These are phyloP conservation scores for Auanema sp. DNA, from an alignment of 2,888 invertebrate genomes.

Conservation along the genomic window DNA sequence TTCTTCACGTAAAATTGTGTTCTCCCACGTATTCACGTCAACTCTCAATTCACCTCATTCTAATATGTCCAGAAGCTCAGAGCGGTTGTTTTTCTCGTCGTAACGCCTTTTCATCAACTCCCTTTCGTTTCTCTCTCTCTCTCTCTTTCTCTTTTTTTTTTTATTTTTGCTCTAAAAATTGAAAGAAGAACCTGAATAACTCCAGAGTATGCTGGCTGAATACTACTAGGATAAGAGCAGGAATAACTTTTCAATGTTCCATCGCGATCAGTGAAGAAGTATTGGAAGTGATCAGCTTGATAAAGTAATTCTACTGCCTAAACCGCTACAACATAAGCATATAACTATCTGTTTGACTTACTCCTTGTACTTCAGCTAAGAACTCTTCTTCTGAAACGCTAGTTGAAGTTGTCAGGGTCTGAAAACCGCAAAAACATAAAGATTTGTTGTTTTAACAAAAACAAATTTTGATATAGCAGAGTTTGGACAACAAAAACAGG, in stretches of 20 bases:
- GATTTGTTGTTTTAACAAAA: too few species aligned
- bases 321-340: background rate
- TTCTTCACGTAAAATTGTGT: too few species aligned
- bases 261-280: constrained; percentile 63
- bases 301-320: constrained; percentile 54
- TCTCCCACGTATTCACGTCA: too few species aligned
- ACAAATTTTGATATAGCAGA: too few species aligned
- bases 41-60: too few species aligned
- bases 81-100: too few species aligned
- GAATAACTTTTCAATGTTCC: constrained; percentile 63
- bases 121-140: too few species aligned
- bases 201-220: constrained; percentile 64
- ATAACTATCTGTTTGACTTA: constrained; percentile 8
- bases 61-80: too few species aligned
- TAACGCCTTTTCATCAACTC: too few species aligned
- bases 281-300: constrained; percentile 62
- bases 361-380: constrained; percentile 38
- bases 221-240: constrained; percentile 61
- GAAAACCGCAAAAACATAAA: constrained; percentile 8
- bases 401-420: constrained; percentile 43
- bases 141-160: too few species aligned
- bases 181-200: constrained; percentile 58
- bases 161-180: background rate
- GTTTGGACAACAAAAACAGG: too few species aligned
- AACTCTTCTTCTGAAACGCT: constrained; percentile 37